Evolutionary conservation across 1,140 invertebrate genomes (phyloP), one percentile per base, ranked within the genome.

Genomic region (Zaprionus ornatus): DNA sequence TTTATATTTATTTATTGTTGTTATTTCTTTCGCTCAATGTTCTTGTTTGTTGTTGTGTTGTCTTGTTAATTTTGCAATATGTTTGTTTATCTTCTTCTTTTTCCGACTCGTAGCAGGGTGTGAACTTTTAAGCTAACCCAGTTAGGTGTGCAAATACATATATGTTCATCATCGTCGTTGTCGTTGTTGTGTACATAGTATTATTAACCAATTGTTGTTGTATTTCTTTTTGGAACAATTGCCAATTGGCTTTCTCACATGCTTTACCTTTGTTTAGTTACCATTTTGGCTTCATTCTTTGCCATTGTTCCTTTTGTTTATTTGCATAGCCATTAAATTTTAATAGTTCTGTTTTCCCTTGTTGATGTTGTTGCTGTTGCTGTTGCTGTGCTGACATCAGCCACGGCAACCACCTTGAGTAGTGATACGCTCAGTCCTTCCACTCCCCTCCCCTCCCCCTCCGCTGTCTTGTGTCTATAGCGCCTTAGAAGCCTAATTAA

Each of bases 301-400:
- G 5, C 37, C 37, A 19, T 40, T 65, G 56, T 67, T 60, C 52
- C 67, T 35, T 76, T 42, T 65, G 35, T 32, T 32, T 86, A 86
- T 86, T 86, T 88, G 69, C 83, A 88, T 88, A 74, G 84, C 64
- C 80, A 87, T 87, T 87, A 87, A 87, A 74, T 69, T 80, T 87
- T 88, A 83, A 84, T 88, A 88, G 84, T 84, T 80, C 57, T 80
- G 68, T 69, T 50, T 68, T 75, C 52, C 72, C 57, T 69, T 69
- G 61, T 65, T 25, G 25, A n/a, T 64, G 29, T 12, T 66, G 19
- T 65, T 32, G 9, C n/a, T 59, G 5, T 61, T 35, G 54, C 9
- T 19, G 15, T 63, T 74, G 37, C 35, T 23, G 32, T 42, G 67
- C 72, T 84, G 80, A 83, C 77, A 83, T 84, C 72, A 78, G 66